A percentile compares a stretch with the other conserved stretches of the same genome.
phyloP scores from a whole-genome alignment of 2,113 vertebrate genomes.

The Ailuropoda melanoleuca region DNA sequence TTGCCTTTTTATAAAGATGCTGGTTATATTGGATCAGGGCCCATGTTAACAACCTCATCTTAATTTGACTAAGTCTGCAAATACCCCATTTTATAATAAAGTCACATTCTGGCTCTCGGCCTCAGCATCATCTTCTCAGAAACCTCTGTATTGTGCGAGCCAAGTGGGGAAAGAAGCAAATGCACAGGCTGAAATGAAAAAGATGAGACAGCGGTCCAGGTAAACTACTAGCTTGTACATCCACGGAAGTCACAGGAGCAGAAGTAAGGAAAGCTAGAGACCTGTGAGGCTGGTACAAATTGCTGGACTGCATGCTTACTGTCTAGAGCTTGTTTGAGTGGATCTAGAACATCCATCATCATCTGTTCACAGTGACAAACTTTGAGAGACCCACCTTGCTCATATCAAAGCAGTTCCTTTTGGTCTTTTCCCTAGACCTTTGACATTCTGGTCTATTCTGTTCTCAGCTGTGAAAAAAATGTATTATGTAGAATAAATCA shows the following conservation, averaged over 20 bases:
- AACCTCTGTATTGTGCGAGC: neutral
- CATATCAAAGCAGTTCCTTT: neutral
- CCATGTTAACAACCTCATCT: neutral
- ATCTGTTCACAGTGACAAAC: neutral
- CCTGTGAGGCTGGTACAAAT: neutral
- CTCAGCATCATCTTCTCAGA: neutral
- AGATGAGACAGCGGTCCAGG: neutral
- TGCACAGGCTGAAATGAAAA: neutral
- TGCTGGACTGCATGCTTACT: neutral
- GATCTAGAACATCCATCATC: neutral
- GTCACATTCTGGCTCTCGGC: neutral
- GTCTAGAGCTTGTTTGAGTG: neutral
- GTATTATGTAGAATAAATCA: neutral
- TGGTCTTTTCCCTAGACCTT: neutral
- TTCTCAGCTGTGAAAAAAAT: neutral
- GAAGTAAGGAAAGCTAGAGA: neutral
- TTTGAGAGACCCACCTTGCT: neutral
- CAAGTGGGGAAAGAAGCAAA: neutral
- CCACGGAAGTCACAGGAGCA: neutral
- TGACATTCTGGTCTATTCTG: neutral
- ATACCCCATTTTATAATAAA: neutral
- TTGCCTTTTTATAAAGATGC: neutral
- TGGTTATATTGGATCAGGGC: neutral
- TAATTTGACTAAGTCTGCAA: neutral
- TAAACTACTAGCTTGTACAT: neutral